These are phyloP conservation scores for Phoenicopterus ruber DNA, from an alignment of 2,113 vertebrate genomes.

Conservation along the genomic window DNA sequence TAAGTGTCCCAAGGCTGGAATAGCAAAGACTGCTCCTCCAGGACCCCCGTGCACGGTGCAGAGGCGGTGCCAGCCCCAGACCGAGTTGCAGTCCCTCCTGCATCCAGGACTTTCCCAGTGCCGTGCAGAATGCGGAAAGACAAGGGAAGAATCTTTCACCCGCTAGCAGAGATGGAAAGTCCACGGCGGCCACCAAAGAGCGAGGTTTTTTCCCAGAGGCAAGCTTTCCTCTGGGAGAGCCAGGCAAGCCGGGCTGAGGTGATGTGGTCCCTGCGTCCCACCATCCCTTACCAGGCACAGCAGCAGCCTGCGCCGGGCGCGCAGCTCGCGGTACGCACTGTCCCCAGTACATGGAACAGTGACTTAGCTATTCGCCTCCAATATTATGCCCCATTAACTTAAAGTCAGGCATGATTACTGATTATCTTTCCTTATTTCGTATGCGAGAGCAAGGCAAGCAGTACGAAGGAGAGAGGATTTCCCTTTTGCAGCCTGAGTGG, in stretches of 20 bases:
- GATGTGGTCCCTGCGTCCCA: not conserved
- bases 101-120: no score
- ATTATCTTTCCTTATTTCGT: slow-evolving; percentile 56
- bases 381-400: slow-evolving; percentile 51
- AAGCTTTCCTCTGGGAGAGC: not conserved
- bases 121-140: fast-evolving
- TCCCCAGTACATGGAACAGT: not conserved
- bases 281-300: not conserved
- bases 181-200: not conserved
- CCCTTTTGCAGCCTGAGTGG: not conserved
- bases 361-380: not conserved
- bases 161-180: not conserved
- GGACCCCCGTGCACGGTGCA: not conserved
- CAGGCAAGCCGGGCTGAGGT: not conserved
- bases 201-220: fast-evolving
- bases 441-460: not conserved
- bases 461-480: slow-evolving; percentile 41
- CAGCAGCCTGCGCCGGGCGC: not conserved
- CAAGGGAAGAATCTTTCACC: not conserved
- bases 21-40: not conserved
- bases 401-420: slow-evolving; percentile 53
- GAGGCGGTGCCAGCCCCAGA: not conserved
- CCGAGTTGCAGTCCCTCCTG: not conserved
- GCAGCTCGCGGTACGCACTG: fast-evolving
- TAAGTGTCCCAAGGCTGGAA: not conserved